Percentiles rank a stretch among this genome's conserved stretches.
phyloP scores from a whole-genome alignment of 2,888 invertebrate genomes.

The Opisthograptis luteolata region DNA sequence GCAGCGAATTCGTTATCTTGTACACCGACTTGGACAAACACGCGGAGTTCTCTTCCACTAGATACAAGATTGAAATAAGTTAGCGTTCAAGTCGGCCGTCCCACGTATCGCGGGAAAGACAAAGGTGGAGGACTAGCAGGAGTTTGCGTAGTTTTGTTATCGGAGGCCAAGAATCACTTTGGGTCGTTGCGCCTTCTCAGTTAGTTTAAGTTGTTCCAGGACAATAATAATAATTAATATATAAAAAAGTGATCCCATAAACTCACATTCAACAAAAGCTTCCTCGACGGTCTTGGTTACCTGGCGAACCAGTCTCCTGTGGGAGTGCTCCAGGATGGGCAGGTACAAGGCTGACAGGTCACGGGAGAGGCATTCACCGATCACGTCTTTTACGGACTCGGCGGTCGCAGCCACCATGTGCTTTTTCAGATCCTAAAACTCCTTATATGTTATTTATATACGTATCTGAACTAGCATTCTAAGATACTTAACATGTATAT shows the following conservation, averaged over 20 bases:
- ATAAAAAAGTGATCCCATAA: no score
- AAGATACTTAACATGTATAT: no score
- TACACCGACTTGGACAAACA: conserved; percentile 53
- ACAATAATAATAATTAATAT: no score
- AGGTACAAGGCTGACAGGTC: conserved; percentile 57
- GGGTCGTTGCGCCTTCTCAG: no score
- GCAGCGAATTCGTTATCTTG: conserved; percentile 51
- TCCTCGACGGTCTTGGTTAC: conserved; percentile 55
- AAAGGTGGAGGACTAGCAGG: no score
- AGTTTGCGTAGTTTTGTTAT: no score
- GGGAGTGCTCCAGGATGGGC: conserved; percentile 60
- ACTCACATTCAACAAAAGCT: conserved; percentile 60
- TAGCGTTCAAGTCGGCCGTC: no score
- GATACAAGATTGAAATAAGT: background rate
- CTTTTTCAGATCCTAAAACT: conserved; percentile 56
- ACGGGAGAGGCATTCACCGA: conserved; percentile 52
- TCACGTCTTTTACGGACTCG: conserved; percentile 52
- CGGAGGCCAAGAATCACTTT: no score
- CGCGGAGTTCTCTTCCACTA: conserved; percentile 60
- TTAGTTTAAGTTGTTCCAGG: no score
- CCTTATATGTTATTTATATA: no score
- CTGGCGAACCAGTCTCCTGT: conserved; percentile 55
- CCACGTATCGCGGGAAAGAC: no score
- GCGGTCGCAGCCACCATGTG: conserved; percentile 60
- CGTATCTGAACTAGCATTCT: no score